A percentile compares a stretch with the other conserved stretches of the same genome.
Conservation (phyloP, 37 sponge, comb jelly and placozoan species). For the Halichondria panicea region DNA sequence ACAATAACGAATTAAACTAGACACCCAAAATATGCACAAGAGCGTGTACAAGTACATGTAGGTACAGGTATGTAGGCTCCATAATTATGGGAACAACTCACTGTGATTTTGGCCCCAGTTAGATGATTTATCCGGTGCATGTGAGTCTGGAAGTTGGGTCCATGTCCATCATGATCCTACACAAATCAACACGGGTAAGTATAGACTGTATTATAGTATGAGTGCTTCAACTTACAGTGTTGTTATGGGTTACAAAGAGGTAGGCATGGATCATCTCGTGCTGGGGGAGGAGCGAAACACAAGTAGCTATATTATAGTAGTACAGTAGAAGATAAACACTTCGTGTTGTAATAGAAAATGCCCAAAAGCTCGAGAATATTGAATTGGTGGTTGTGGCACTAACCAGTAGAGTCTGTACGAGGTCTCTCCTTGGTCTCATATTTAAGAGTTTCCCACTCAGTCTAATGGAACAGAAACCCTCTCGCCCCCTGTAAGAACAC, state of each 20-base stretch:
- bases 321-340: neutral
- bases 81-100: conserved; percentile 50
- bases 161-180: conserved; percentile 94
- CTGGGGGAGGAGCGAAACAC: conserved; percentile 20
- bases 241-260: conserved; percentile 92
- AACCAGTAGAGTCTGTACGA: conserved; percentile 97
- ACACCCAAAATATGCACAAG: neutral
- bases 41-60: neutral
- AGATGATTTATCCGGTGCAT: conserved; percentile 88
- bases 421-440: conserved; percentile 83
- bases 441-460: conserved; percentile 86
- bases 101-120: conserved; percentile 90
- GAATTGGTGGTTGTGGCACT: neutral
- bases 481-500: conserved; percentile 81
- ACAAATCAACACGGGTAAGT: neutral
- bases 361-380: neutral
- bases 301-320: too few relatives aligned
- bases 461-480: conserved; percentile 81
- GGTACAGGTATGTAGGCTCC: neutral
- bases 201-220: neutral
- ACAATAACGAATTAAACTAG: neutral
- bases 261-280: conserved; percentile 99
- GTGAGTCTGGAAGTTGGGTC: conserved; percentile 89
- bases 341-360: neutral
- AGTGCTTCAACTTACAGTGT: conserved; percentile 53